Conservation (phyloP, 2,888 invertebrate species). For the Ormyrus thymus region DNA sequence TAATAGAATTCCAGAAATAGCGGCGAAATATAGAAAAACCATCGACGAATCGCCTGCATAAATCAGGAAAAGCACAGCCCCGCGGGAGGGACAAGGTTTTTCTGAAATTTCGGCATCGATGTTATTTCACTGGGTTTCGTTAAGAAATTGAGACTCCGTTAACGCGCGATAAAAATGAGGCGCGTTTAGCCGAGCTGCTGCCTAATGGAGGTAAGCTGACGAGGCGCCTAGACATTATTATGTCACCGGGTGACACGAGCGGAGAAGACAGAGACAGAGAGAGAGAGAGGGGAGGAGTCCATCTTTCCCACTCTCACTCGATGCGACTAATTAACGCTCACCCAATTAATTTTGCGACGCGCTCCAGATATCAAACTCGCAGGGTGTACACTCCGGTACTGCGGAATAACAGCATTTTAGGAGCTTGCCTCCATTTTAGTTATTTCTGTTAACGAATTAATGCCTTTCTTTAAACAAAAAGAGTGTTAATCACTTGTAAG, state of each 20-base stretch:
- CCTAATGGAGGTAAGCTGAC: slow-evolving; percentile 40
- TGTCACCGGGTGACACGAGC: slow-evolving; percentile 15
- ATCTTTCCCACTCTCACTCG: slow-evolving; percentile 28
- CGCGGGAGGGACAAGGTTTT: background rate
- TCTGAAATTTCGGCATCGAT: background rate
- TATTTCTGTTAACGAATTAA: too few relatives aligned
- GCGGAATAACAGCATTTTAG: background rate
- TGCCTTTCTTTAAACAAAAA: too few relatives aligned
- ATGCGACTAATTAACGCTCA: slow-evolving; percentile 48
- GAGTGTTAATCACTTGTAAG: too few relatives aligned
- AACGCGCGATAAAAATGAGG: slow-evolving; percentile 28
- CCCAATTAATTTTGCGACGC: slow-evolving; percentile 47
- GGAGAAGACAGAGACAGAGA: slow-evolving; percentile 3
- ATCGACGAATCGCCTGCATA: background rate
- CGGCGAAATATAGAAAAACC: background rate
- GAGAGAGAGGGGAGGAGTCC: slow-evolving; percentile 3
- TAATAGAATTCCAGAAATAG: background rate
- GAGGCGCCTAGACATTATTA: slow-evolving; percentile 33
- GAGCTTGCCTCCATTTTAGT: too few relatives aligned
- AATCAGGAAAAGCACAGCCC: background rate
- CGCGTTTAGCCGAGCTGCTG: background rate
- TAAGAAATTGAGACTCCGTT: background rate
- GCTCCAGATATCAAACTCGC: slow-evolving; percentile 31
- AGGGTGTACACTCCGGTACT: background rate
- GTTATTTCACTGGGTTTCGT: background rate